Evolutionary conservation across 1,140 invertebrate genomes (phyloP).

Genomic region (Cotesia vestalis): DNA sequence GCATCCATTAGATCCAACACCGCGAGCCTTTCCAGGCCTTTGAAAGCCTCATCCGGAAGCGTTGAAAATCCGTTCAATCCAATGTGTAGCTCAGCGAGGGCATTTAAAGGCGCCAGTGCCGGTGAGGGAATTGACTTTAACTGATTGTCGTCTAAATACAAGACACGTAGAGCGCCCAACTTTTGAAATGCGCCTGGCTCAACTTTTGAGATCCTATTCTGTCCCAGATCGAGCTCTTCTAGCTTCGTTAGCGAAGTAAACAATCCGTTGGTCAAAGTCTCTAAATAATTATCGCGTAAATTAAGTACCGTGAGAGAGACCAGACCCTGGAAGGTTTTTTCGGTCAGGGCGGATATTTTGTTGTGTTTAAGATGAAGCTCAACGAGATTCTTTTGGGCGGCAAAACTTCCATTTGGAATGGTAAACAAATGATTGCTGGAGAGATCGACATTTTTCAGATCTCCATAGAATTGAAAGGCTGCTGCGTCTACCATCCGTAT

Average conservation of each 20-base stretch:
- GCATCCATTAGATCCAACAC: conserved; percentile 83
- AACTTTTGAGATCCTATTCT: conserved; percentile 85
- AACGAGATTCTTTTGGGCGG: conserved; percentile 80
- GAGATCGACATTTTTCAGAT: conserved; percentile 83
- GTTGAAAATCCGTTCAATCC: conserved; percentile 82
- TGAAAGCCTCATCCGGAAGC: conserved; percentile 79
- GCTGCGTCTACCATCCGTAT: conserved; percentile 87
- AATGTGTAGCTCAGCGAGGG: conserved; percentile 83
- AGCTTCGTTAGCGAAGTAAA: conserved; percentile 80
- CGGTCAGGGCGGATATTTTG: conserved; percentile 81
- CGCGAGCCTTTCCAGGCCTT: conserved; percentile 76
- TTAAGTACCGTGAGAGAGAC: conserved; percentile 81
- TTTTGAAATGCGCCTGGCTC: conserved; percentile 82
- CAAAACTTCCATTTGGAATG: conserved; percentile 80
- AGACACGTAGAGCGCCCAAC: conserved; percentile 75
- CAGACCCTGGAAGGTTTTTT: conserved; percentile 82
- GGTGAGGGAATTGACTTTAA: conserved; percentile 77
- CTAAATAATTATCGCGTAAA: conserved; percentile 82
- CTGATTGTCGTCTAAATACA: conserved; percentile 88
- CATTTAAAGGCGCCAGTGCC: conserved; percentile 75
- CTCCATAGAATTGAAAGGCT: conserved; percentile 84
- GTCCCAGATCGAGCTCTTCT: conserved; percentile 86
- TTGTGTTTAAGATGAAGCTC: conserved; percentile 86
- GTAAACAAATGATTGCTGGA: conserved; percentile 84
- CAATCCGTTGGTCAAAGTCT: conserved; percentile 77